These are phyloP conservation scores for Emberiza fucata DNA, from an alignment of 2,113 vertebrate species.

Conservation along the genomic window DNA sequence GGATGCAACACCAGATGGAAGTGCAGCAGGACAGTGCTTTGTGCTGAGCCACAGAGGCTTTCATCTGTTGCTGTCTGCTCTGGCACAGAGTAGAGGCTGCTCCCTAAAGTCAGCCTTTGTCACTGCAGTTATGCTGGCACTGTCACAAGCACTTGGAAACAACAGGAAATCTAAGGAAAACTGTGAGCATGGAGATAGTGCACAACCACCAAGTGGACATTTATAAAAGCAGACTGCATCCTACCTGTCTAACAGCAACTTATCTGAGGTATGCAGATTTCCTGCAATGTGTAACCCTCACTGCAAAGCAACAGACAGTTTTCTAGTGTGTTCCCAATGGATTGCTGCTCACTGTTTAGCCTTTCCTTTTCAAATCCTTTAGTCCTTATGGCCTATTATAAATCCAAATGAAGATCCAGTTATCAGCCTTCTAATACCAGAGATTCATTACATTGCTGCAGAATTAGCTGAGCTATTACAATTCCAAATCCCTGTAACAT, in stretches of 20 bases:
- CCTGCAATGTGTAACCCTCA: neutral
- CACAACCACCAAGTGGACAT: neutral
- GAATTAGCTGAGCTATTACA: neutral
- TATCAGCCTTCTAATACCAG: neutral
- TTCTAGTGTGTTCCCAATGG: neutral
- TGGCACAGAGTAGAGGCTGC: neutral
- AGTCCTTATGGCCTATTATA: neutral
- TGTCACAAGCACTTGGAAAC: neutral
- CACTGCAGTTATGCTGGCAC: neutral
- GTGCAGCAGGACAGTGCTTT: accelerated
- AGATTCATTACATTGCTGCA: neutral
- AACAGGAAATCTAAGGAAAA: neutral
- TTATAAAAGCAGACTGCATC: neutral
- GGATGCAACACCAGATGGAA: neutral
- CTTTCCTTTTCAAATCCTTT: neutral
- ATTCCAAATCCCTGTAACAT: neutral
- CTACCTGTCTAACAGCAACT: neutral
- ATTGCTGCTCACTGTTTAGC: neutral
- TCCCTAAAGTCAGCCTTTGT: neutral
- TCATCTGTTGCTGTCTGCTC: neutral
- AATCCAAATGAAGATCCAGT: neutral
- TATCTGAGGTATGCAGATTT: neutral
- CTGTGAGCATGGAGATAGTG: neutral
- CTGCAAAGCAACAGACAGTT: neutral
- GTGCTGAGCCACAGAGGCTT: neutral